phyloP scores from a whole-genome alignment of 2,888 invertebrate species.

The Melanophora roralis region DNA sequence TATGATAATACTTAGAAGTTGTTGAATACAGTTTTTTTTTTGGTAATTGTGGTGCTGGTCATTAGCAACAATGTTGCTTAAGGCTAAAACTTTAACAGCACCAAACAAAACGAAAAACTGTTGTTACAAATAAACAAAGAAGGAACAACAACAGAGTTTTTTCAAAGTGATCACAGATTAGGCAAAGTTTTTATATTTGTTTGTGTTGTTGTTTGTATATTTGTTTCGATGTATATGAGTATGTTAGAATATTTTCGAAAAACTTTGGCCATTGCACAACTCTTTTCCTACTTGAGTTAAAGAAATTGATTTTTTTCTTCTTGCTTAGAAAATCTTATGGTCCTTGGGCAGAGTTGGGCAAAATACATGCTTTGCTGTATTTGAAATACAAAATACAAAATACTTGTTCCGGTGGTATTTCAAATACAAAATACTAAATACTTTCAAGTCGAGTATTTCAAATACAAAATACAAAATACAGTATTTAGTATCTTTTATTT shows the following conservation, averaged over 20 bases:
- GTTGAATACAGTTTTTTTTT: conserved; percentile 31
- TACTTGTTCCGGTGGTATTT: too few relatives aligned
- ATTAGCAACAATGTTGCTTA: conserved; percentile 61
- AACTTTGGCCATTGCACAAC: conserved; percentile 4
- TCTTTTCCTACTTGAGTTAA: background rate
- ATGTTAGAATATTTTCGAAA: background rate
- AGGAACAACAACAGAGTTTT: conserved; percentile 1
- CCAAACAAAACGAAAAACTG: conserved; percentile 2
- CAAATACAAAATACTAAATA: too few relatives aligned
- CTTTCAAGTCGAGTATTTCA: too few relatives aligned
- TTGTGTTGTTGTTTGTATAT: background rate
- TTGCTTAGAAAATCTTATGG: background rate
- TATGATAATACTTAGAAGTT: conserved; percentile 36
- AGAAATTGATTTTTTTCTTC: conserved; percentile 23
- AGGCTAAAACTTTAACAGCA: conserved; percentile 53
- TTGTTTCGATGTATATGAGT: background rate
- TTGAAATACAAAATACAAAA: too few relatives aligned
- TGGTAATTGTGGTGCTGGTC: conserved; percentile 60
- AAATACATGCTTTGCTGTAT: too few relatives aligned
- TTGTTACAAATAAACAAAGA: background rate
- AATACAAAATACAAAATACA: too few relatives aligned
- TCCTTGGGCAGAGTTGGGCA: too few relatives aligned
- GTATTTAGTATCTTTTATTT: too few relatives aligned
- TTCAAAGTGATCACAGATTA: conserved; percentile 40
- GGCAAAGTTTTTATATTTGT: background rate